Base-by-base conservation (phyloP, 2,113 vertebrate species). In the Catharus fuscescens region DNA sequence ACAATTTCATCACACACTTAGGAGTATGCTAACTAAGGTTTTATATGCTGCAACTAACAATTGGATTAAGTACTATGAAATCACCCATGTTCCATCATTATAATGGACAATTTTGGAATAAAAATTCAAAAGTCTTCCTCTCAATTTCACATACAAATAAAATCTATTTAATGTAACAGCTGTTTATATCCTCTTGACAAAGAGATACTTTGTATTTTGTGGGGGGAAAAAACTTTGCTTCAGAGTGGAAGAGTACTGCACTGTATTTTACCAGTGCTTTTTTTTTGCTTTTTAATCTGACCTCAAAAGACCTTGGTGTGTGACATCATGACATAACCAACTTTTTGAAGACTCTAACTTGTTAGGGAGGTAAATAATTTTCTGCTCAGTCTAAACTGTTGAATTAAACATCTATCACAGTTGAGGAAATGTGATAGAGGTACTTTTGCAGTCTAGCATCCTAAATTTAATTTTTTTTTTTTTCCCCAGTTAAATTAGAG, bases 231-330 rank as follows among this genome's bases (percentile, higher is more conserved):
- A 26, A 10, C 3, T 29, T 17, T 65, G 6, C 29, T 92, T 59
- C 47, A 59, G 50, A 85, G 81, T 82, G 87, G 84, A 95, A 95
- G 73, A 91, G 18, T 90, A 94, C 84, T 82, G 25, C 20, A 25
- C 26, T 64, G 28, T 25, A 56, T 71, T 91, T 50, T 26, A 42
- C 17, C 53, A 65, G 36, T 24, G 6, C 0, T 53, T n/a, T 38
- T 86, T 88, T 90, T 86, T 93, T 20, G 18, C 77, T 82, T 57
- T 12, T 60, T 28, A 53, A 71, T 67, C 40, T 25, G 62, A 76
- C 78, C 92, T 95, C 31, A 80, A 76, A 95, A 79, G 40, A 86
- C 89, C 94, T 95, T 84, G 48, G n/a, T 60, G 19, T 84, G 61
- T 88, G 48, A 79, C 71, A 88, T 61, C 28, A 86, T 65, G 70